phyloP scores from a whole-genome alignment of 2,797 vertebrate genomes.

The Hippocampus kuda region DNA sequence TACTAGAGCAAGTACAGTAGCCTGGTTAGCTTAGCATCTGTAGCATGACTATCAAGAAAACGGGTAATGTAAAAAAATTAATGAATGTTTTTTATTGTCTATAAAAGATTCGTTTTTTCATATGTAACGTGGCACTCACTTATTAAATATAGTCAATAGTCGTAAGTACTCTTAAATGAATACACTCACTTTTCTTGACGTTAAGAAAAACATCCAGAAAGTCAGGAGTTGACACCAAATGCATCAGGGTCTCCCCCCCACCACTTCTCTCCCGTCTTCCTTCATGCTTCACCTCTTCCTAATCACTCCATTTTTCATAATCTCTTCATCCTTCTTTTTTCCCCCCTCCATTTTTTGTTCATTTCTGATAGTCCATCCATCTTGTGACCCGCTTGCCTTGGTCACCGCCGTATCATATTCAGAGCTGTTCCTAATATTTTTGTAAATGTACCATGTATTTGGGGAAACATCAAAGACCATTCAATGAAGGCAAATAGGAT shows the following conservation, averaged over 20 bases:
- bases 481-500: too few relatives aligned
- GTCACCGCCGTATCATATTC: neutral
- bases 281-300: neutral
- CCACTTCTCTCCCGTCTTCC: neutral
- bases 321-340: neutral
- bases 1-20: neutral
- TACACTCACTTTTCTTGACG: too few relatives aligned
- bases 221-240: neutral
- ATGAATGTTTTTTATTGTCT: too few relatives aligned
- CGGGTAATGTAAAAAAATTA: neutral
- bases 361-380: neutral
- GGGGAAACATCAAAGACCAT: neutral
- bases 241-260: neutral
- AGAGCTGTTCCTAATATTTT: neutral
- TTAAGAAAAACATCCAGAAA: neutral
- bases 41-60: neutral
- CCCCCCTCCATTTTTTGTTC: neutral
- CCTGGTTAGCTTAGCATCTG: neutral
- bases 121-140: too few relatives aligned
- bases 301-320: neutral
- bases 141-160: too few relatives aligned
- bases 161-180: too few relatives aligned
- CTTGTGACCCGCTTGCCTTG: neutral
- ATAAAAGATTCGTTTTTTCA: too few relatives aligned
- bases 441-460: neutral